phyloP scores from a whole-genome alignment of 2,888 invertebrate species.

The Norana najaformis region DNA sequence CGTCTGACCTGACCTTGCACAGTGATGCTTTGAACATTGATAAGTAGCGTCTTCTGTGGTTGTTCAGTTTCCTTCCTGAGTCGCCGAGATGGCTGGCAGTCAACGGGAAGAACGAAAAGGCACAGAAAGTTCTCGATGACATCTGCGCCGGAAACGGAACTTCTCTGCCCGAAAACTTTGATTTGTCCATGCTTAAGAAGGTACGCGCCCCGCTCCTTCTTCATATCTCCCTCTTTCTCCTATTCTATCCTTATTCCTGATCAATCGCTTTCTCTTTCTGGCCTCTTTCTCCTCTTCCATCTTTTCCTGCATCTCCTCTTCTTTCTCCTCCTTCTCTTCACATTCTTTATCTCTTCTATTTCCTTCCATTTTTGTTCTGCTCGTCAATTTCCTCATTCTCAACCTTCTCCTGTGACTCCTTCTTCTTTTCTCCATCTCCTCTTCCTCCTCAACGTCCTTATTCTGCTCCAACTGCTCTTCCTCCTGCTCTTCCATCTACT shows the following conservation, averaged over 20 bases:
- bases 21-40: no score
- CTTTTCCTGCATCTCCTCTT: not conserved
- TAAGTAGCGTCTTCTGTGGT: not conserved
- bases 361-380: not conserved
- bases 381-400: no score
- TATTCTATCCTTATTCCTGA: no score
- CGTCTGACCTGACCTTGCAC: no score
- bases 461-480: no score
- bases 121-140: constrained; percentile 31
- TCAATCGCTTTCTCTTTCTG: no score
- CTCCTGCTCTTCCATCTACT: no score
- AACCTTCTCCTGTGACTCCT: no score
- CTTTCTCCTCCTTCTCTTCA: not conserved
- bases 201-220: no score
- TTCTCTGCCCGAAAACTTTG: constrained; percentile 32
- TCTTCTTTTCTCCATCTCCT: no score
- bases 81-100: constrained; percentile 39
- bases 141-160: constrained; percentile 33
- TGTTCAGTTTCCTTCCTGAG: constrained; percentile 36
- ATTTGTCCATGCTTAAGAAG: not conserved
- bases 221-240: no score
- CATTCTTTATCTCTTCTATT: not conserved
- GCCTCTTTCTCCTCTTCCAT: not conserved
- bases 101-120: constrained; percentile 28
- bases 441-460: not conserved